phyloP scores from a whole-genome alignment of 2,113 vertebrate species.

The Hylia prasina region DNA sequence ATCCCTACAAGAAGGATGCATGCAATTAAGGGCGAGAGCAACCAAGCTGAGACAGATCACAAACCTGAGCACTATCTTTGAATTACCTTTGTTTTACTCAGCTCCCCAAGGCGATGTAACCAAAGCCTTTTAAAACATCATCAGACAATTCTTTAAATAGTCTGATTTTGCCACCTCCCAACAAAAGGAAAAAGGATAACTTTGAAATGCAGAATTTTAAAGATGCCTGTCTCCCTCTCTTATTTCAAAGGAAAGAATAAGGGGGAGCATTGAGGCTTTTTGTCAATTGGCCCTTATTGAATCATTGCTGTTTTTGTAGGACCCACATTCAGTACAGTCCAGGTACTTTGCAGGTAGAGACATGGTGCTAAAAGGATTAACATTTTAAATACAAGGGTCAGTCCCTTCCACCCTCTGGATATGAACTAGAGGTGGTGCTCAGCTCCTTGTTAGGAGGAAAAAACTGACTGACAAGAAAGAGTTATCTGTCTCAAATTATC shows the following conservation, averaged over 20 bases:
- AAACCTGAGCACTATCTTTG: neutral
- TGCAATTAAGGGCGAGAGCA: neutral
- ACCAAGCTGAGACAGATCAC: slow-evolving; percentile 17
- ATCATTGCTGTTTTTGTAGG: neutral
- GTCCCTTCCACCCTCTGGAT: neutral
- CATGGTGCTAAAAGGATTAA: neutral
- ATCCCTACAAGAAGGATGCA: neutral
- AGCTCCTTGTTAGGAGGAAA: neutral
- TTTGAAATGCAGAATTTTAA: slow-evolving; percentile 24
- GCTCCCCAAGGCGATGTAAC: neutral
- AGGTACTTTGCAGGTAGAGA: neutral
- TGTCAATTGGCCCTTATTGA: neutral
- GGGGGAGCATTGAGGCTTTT: neutral
- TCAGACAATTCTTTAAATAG: slow-evolving; percentile 32
- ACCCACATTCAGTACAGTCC: neutral
- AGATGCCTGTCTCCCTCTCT: neutral
- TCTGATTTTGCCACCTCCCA: neutral
- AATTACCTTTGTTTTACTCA: slow-evolving; percentile 44
- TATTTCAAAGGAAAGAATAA: neutral
- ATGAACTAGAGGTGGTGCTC: neutral
- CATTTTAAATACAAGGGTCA: neutral
- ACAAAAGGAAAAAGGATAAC: neutral
- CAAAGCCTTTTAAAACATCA: slow-evolving; percentile 44
- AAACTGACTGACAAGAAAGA: neutral
- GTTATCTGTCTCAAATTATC: neutral